These are phyloP conservation scores for Drosophila anomelani DNA, from an alignment of 2,888 invertebrate genomes.

Conservation along the genomic window DNA sequence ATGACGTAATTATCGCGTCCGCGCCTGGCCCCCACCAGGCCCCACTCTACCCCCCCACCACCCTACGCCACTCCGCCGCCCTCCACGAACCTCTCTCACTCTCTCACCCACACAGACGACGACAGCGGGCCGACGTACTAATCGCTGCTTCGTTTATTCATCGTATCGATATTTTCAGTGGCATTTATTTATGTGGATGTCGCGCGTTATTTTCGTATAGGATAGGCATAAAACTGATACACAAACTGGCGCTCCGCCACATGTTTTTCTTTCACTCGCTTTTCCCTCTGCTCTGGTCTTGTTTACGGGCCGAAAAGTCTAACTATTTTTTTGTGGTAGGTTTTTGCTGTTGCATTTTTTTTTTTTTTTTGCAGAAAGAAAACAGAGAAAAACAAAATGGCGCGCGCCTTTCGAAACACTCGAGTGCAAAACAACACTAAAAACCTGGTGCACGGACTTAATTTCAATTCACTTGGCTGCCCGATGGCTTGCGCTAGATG, in stretches of 20 bases:
- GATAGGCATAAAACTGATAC: slow-evolving; percentile 29
- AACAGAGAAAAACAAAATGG: slow-evolving; percentile 72
- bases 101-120: slow-evolving; percentile 52
- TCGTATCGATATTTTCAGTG: slow-evolving; percentile 77
- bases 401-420: slow-evolving; percentile 64
- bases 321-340: slow-evolving; percentile 30
- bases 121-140: slow-evolving; percentile 65
- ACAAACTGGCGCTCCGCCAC: slow-evolving; percentile 31
- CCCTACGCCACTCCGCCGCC: slow-evolving; percentile 49
- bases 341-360: slow-evolving; percentile 33
- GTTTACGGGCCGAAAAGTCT: slow-evolving; percentile 11
- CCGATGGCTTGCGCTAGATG: not conserved
- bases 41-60: slow-evolving; percentile 7
- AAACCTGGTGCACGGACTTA: not conserved
- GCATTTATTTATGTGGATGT: slow-evolving; percentile 65
- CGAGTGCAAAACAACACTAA: slow-evolving; percentile 50
- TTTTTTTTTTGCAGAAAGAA: slow-evolving; percentile 64
- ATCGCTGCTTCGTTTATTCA: slow-evolving; percentile 76
- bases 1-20: slow-evolving; percentile 83
- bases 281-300: slow-evolving; percentile 7
- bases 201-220: slow-evolving; percentile 65
- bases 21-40: slow-evolving; percentile 48
- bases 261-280: slow-evolving; percentile 34
- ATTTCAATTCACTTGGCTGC: slow-evolving; percentile 16
- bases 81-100: slow-evolving; percentile 4